phyloP scores from a whole-genome alignment of 1,140 invertebrate genomes.

The Zaprionus lachaisei region DNA sequence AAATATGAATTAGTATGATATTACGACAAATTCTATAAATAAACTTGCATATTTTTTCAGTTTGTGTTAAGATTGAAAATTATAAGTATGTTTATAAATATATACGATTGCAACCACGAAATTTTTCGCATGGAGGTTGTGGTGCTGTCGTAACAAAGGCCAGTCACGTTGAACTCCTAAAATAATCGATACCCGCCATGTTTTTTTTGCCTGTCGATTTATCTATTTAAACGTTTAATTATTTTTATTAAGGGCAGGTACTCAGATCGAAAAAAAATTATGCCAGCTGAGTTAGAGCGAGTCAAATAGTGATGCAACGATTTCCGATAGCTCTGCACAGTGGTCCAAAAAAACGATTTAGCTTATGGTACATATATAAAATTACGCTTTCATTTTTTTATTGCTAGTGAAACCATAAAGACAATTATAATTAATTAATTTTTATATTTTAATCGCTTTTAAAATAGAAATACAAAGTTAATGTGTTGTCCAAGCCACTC shows the following conservation, averaged over 20 bases:
- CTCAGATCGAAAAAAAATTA: background rate
- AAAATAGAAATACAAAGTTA: too few relatives aligned
- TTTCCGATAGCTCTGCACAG: too few relatives aligned
- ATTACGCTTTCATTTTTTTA: too few relatives aligned
- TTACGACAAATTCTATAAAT: background rate
- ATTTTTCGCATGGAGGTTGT: constrained; percentile 2
- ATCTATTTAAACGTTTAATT: background rate
- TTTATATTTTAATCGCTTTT: too few relatives aligned
- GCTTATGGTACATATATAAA: too few relatives aligned
- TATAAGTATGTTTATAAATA: background rate
- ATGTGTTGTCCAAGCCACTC: too few relatives aligned
- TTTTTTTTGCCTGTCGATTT: background rate
- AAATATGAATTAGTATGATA: background rate
- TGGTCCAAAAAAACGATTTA: too few relatives aligned
- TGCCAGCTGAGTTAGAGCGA: background rate
- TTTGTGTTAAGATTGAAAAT: background rate
- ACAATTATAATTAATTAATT: too few relatives aligned
- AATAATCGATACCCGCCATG: constrained; percentile 1
- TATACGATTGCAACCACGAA: background rate
- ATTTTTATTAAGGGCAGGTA: background rate
- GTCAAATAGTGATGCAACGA: too few relatives aligned
- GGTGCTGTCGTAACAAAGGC: background rate
- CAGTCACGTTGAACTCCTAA: background rate
- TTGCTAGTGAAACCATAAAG: too few relatives aligned
- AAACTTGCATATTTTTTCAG: background rate